A percentile compares a stretch with the other conserved stretches of the same genome.
Evolutionary conservation across 1,140 invertebrate species (phyloP).

Genomic region (Tribolium madens): DNA sequence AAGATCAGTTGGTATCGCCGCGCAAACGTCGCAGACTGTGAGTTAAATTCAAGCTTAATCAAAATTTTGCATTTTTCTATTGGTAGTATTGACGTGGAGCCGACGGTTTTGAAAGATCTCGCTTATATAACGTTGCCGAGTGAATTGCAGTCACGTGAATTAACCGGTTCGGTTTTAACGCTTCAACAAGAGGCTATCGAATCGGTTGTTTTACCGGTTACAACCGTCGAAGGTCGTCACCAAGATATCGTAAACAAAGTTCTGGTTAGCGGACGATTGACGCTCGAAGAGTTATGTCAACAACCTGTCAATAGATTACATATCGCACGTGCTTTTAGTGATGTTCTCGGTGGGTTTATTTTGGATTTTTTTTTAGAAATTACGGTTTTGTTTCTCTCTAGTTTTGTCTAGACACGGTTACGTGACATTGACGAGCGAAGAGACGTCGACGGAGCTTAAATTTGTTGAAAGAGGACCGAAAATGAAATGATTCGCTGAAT

Average conservation of each 20-base stretch:
- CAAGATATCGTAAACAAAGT: constrained; percentile 23
- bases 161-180: background rate
- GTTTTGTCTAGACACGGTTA: constrained; percentile 8
- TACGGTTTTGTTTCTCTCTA: background rate
- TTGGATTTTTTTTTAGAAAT: background rate
- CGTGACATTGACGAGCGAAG: background rate
- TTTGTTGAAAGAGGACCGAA: background rate
- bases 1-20: background rate
- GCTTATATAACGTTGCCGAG: background rate
- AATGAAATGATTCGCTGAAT: too few relatives aligned
- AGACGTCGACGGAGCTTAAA: background rate
- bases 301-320: background rate
- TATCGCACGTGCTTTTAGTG: constrained; percentile 2
- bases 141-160: background rate
- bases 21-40: constrained; percentile 1
- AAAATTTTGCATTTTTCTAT: background rate
- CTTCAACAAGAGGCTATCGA: background rate
- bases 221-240: background rate
- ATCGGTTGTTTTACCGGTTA: background rate
- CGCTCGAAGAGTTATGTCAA: background rate
- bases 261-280: background rate
- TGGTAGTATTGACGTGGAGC: background rate
- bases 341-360: constrained; percentile 1
- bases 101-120: background rate
- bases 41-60: background rate